Base-by-base conservation (phyloP, 2,797 vertebrate species). In the Pipistrellus kuhlii region DNA sequence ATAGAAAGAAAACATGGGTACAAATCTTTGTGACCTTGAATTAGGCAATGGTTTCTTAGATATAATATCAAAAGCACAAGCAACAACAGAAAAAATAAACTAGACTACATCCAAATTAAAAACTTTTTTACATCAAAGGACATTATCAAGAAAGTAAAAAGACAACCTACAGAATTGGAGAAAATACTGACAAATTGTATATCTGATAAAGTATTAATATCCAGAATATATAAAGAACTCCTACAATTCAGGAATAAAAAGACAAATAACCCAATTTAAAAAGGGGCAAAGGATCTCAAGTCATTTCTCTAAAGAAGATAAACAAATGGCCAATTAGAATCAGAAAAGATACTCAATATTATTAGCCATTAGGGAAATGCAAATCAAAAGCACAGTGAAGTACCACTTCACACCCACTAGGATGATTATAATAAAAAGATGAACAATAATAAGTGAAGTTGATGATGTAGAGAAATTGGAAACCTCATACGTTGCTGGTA, bases 251-350 rank as follows among this genome's bases (percentile, higher is more conserved):
- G 23, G 13, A 87, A 68, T 41, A 78, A 91, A 84, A 91, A 69
- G 38, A 77, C 25, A 87, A 44, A 66, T 35, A 62, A 90, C 41
- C 51, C 30, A 82, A 80, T 51, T 84, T n/a, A 71, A 92, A 94
- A 72, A 91, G 78, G 78, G 30, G 4, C 57, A 71, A 71, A 71
- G 69, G 15, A 64, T 81, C 53, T 85, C 38, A 93, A 81, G 46
- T 72, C 35, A 78, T 91, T 68, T 94, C 75, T 77, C 32, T 88
- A 88, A 85, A 93, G 51, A 90, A 82, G 21, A 53, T 76, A 55
- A 3, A 77, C 44, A 55, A 84, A 90, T n/a, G 51, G 30, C 44
- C 32, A 75, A 66, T 27, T 18, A 82, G 48, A 23, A 86, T 7
- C n/a, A 88, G 53, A 75, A 73, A 72, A 83, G 14, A 88, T 68